Evolutionary conservation across 2,888 invertebrate species (phyloP), one percentile per base, ranked within the genome.

Genomic region (Halocaridina rubra): DNA sequence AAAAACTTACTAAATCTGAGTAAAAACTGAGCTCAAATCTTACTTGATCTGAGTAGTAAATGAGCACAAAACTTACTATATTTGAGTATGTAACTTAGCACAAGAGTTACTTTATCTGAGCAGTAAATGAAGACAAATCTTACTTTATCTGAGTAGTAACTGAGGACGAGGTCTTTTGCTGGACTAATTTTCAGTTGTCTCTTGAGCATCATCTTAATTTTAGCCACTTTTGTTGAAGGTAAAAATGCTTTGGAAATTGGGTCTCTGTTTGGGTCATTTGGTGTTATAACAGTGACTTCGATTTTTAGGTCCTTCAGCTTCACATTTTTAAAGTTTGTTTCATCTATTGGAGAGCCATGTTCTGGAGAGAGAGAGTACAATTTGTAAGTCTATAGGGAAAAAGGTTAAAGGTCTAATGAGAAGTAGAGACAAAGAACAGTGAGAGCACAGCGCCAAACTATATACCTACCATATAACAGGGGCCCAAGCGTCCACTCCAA

Each of bases 121-220:
- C n/a, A n/a, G n/a, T n/a, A n/a, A n/a, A n/a, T n/a, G n/a, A n/a
- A n/a, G n/a, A n/a, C n/a, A n/a, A n/a, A n/a, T n/a, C 30, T 61
- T 46, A 85, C 85, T 67, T 64, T 77, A n/a, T 3, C 46, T 27
- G 79, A 24, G 16, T n/a, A 64, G 64, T 72, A 81, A 22, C 77
- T 81, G 29, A 85, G 64, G n/a, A 29, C 71, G 4, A 81, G 27
- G 19, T 61, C 24, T 16, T 24, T 22, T 5, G 64, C 67, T 0
- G 86, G 57, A 61, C 39, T 81, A 22, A 87, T 75, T 69, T 87
- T 87, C 32, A 84, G 27, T 16, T 74, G 79, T 7, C 87, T 29
- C 69, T 85, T 84, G 13, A 87, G 71, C 87, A 87, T 87, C 87
- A 87, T 87, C 79, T 84, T 87, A 33, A 87, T 46, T 19, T 84